These are phyloP conservation scores for Harpalus rubripes DNA, from an alignment of 2,888 invertebrate species.

Conservation along the genomic window DNA sequence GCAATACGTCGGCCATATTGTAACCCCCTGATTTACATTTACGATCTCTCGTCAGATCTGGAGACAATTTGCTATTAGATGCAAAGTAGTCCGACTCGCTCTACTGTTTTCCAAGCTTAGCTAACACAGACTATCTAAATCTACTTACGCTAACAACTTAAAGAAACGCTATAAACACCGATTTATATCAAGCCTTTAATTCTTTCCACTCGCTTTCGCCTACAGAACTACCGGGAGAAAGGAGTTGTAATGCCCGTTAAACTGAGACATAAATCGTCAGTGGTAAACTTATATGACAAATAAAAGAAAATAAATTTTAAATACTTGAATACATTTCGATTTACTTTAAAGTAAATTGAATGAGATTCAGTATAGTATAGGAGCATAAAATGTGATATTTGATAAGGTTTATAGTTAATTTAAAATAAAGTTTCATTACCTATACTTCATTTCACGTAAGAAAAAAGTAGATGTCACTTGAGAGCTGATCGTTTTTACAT, in stretches of 20 bases:
- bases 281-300: background rate
- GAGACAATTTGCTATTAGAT: conserved; percentile 46
- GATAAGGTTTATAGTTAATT: too few relatives aligned
- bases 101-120: conserved; percentile 43
- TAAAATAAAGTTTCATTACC: too few relatives aligned
- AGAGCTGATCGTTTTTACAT: too few relatives aligned
- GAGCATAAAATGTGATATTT: too few relatives aligned
- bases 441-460: too few relatives aligned
- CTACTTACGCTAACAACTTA: conserved; percentile 45
- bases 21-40: conserved; percentile 44
- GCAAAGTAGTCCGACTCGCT: conserved; percentile 35
- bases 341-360: too few relatives aligned
- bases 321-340: background rate
- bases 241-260: background rate
- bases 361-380: too few relatives aligned
- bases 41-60: conserved; percentile 40
- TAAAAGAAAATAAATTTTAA: background rate
- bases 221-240: background rate
- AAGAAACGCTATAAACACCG: conserved; percentile 40
- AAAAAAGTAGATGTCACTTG: too few relatives aligned
- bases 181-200: conserved; percentile 44
- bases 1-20: conserved; percentile 21
- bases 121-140: conserved; percentile 41
- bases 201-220: conserved; percentile 14
- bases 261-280: background rate